Base-by-base conservation (phyloP, 2,797 vertebrate genomes). In the Mus spretus region DNA sequence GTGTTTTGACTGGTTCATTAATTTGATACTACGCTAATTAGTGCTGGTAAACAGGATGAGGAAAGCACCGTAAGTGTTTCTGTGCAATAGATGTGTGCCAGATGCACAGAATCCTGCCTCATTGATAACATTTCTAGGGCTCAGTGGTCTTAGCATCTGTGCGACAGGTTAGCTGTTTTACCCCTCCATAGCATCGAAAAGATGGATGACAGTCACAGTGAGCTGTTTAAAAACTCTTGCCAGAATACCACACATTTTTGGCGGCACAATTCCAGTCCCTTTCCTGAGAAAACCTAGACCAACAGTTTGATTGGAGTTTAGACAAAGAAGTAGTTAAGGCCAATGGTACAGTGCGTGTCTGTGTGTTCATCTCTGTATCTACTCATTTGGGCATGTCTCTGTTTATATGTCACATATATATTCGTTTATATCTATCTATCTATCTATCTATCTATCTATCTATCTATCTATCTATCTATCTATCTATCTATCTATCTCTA, bases 1-100 rank as follows among this genome's bases (percentile, higher is more conserved):
- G 37, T 84, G 55, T 75, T 93, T 85, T 80, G 72, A 67, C 26
- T 84, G n/a, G 10, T 40, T 59, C 55, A 79, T 91, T 84, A 91
- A 84, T 79, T 50, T 74, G 59, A 65, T 28, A 65, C 61, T 17
- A 14, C 26, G 63, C 24, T 89, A 50, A 89, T 14, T 91, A 63
- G 37, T 31, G 50, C 74, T 75, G 26, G 57, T 61, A 95, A 80
- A 85, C 37, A 85, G 89, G 72, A 84, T 44, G 57, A 28, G n/a
- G 24, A 85, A 88, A 85, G 57, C 55, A 67, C 40, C n/a, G 15
- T 70, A 53, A 65, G 26, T 85, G 75, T 28, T 50, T 91, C 50
- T 77, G 53, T 34, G 59, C 3, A 70, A 89, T 59, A 44, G 5
- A 17, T 28, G 24, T 50, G 20, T 81, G 63, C 50, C 12, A 57